A percentile compares a stretch with the other conserved stretches of the same genome.
These are phyloP conservation scores for Neotoma lepida DNA, from an alignment of 2,113 vertebrate genomes.

Conservation along the genomic window DNA sequence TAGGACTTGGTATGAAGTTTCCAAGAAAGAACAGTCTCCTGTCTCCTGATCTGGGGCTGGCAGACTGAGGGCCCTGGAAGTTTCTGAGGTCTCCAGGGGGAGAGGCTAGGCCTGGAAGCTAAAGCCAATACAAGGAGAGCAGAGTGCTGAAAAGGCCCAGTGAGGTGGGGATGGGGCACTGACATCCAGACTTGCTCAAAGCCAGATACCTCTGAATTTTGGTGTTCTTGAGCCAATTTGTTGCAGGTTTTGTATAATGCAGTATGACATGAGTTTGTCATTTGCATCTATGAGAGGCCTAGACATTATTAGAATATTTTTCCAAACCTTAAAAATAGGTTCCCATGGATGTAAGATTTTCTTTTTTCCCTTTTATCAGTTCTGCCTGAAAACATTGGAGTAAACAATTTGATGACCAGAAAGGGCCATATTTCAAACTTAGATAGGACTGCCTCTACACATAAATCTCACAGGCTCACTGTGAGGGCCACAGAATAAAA, in stretches of 20 bases:
- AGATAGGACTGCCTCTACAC: background rate
- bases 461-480: constrained; percentile 9
- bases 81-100: background rate
- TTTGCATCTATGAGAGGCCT: background rate
- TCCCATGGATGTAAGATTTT: background rate
- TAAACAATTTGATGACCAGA: constrained; percentile 13
- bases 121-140: background rate
- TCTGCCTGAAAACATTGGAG: background rate
- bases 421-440: constrained; percentile 8
- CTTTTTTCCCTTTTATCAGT: constrained; percentile 13
- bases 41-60: background rate
- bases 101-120: background rate
- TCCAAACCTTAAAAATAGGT: constrained; percentile 60
- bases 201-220: background rate
- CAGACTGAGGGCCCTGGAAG: background rate
- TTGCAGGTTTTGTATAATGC: constrained; percentile 12
- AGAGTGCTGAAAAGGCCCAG: background rate
- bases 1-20: background rate
- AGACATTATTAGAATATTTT: constrained; percentile 8
- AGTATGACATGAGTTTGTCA: background rate
- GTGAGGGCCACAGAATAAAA: constrained; percentile 2
- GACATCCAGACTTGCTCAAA: background rate
- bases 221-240: background rate
- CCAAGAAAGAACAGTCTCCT: background rate
- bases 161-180: background rate